phyloP scores from a whole-genome alignment of 2,113 vertebrate genomes.

The Grus americana region DNA sequence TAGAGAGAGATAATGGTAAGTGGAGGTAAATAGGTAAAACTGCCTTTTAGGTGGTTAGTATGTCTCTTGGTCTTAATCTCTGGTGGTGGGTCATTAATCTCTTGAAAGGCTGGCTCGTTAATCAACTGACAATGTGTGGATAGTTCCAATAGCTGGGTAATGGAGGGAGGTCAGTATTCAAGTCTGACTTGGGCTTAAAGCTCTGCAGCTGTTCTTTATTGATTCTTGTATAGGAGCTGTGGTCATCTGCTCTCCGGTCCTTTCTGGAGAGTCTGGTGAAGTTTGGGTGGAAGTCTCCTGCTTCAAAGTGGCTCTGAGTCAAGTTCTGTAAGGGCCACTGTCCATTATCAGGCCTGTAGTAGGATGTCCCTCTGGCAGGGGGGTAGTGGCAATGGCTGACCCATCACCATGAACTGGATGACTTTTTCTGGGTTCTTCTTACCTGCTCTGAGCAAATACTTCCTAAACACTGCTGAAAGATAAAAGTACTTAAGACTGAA shows the following conservation, averaged over 20 bases:
- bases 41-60: neutral
- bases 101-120: neutral
- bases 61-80: neutral
- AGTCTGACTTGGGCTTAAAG: neutral
- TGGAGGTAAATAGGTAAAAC: neutral
- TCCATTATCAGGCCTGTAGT: neutral
- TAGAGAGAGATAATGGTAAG: neutral
- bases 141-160: neutral
- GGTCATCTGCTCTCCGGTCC: neutral
- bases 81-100: neutral
- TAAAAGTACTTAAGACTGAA: neutral
- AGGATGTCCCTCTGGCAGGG: neutral
- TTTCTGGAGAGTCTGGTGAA: neutral
- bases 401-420: neutral
- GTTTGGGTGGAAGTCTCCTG: neutral
- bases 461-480: neutral
- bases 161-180: neutral
- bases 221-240: neutral
- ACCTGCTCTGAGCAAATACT: neutral
- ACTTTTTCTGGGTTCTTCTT: neutral
- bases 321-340: neutral
- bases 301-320: neutral
- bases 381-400: neutral
- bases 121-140: neutral
- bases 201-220: neutral